Evolutionary conservation across 1,140 invertebrate species (phyloP), one percentile per base, ranked within the genome.

Genomic region (Monochamus saltuarius): DNA sequence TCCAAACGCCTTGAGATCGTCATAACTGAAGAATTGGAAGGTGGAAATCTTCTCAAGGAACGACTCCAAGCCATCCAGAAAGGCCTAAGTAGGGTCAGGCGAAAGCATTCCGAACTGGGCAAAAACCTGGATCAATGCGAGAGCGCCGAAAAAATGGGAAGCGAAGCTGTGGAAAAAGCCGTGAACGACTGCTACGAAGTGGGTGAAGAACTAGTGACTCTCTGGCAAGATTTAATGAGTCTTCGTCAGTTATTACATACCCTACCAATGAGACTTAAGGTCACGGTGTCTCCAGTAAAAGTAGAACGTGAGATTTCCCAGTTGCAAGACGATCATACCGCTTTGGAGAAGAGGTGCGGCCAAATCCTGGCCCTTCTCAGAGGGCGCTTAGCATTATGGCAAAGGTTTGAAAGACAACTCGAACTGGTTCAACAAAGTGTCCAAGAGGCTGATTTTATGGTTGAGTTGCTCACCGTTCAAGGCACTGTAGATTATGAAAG

Each of bases 361-460:
- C 82, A 85, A 29, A 77, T 91, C 1, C 76, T 88, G 56, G 77
- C 78, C 1, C 71, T 86, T n/a, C 75, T 92, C 4, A 81, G 82
- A n/a, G 82, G 81, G 45, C 81, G 87, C 7, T 68, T 89, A 14
- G 81, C 80, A 8, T 72, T 92, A 6, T 92, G 90, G 90, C 77
- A 84, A 35, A 77, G 87, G 22, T 91, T 90, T 67, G 88, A 91
- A 64, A 77, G 82, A 13, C 88, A 90, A 65, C 73, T 91, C 57
- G 89, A 92, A 66, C 67, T 86, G 72, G 88, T 92, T 1, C 87
- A 91, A 50, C 85, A 89, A 35, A 89, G 88, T 0, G 87, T 91
- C 0, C 83, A 90, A 56, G 89, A 92, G 65, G 88, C 89, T 0
- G 89, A 91, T 73, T 92, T 90, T 67, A 91, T 91, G 89, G 89